These are phyloP conservation scores for Zalophus californianus DNA, from an alignment of 2,797 vertebrate genomes.

Conservation along the genomic window DNA sequence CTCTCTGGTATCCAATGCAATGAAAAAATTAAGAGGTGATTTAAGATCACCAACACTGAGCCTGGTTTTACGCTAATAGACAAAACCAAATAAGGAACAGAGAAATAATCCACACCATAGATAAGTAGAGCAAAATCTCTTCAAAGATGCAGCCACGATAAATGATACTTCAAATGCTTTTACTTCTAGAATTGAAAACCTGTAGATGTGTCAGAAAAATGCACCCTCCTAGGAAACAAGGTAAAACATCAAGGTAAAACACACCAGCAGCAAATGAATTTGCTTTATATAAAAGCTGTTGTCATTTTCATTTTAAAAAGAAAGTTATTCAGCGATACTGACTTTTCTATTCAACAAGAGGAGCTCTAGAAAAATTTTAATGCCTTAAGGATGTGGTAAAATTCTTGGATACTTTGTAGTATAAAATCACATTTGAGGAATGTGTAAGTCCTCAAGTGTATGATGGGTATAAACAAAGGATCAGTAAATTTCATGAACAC, in stretches of 20 bases:
- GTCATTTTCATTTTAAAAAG: conserved; percentile 73
- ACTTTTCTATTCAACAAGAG: conserved; percentile 80
- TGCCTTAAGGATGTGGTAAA: conserved; percentile 83
- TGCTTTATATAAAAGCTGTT: not conserved
- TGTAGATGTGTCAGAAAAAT: not conserved
- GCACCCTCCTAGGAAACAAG: not conserved
- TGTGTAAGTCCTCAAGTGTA: conserved; percentile 70
- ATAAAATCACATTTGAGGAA: conserved; percentile 81
- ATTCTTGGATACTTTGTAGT: conserved; percentile 81
- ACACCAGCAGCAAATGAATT: not conserved
- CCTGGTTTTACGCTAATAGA: not conserved
- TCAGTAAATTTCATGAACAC: conserved; percentile 66
- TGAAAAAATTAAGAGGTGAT: not conserved
- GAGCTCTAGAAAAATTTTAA: conserved; percentile 81
- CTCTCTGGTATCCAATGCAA: not conserved
- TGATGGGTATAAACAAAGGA: conserved; percentile 52
- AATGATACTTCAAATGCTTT: not conserved
- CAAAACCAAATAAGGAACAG: conserved; percentile 17
- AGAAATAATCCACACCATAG: not conserved
- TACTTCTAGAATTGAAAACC: not conserved
- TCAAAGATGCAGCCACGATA: not conserved
- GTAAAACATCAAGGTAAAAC: not conserved
- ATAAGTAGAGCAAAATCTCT: not conserved
- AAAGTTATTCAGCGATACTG: conserved; percentile 77
- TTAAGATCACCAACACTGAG: not conserved